Percentiles rank a stretch among this genome's conserved stretches.
phyloP scores from a whole-genome alignment of 2,113 vertebrate genomes.

The Eudorcas thomsonii region DNA sequence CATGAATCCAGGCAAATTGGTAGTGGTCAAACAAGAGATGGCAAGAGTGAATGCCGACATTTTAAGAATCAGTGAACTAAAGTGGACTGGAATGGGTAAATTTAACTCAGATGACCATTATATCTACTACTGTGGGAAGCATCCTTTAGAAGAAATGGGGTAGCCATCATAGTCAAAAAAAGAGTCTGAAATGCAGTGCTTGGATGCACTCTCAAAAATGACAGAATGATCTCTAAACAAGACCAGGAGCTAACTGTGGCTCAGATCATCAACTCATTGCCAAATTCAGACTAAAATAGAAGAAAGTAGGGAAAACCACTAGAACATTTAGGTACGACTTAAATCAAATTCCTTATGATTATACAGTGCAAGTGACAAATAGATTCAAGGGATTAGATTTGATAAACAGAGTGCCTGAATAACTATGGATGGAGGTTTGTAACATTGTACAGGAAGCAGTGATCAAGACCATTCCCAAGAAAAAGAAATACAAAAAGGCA shows the following conservation, averaged over 20 bases:
- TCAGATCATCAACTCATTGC: neutral
- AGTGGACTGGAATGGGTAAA: neutral
- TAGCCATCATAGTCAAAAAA: neutral
- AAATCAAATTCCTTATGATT: neutral
- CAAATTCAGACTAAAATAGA: neutral
- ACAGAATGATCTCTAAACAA: neutral
- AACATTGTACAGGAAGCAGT: neutral
- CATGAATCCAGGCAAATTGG: neutral
- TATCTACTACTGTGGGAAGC: neutral
- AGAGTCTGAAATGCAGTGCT: neutral
- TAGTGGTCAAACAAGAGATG: neutral
- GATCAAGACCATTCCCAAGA: neutral
- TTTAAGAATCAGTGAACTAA: neutral
- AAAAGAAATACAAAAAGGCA: neutral
- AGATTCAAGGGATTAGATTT: neutral
- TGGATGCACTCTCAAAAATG: neutral
- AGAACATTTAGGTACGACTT: neutral
- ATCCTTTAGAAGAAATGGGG: neutral
- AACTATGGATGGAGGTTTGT: neutral
- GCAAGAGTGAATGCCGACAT: rapidly evolving
- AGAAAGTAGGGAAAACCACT: neutral
- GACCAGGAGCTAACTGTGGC: neutral
- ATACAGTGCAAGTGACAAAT: neutral
- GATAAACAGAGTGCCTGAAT: neutral
- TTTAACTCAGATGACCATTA: neutral